Evolutionary conservation across 2,113 vertebrate species (phyloP).

Genomic region (Lophius piscatorius): DNA sequence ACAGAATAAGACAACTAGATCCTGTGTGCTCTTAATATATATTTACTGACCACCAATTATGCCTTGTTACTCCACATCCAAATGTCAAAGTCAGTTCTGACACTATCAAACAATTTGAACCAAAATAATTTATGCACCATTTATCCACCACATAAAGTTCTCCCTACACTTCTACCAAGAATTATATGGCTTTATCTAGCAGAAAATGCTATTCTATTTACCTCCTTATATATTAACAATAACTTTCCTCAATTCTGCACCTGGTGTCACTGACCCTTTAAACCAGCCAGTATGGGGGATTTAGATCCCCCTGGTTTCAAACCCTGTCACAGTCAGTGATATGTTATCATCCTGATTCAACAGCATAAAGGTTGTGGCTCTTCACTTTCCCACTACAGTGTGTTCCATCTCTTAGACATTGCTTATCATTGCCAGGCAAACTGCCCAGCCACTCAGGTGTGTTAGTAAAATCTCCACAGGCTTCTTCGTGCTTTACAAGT

Average conservation of each 20-base stretch:
- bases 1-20: constrained; percentile 26
- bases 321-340: constrained; percentile 41
- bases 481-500: constrained; percentile 59
- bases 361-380: constrained; percentile 40
- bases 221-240: constrained; percentile 23
- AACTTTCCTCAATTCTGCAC: constrained; percentile 18
- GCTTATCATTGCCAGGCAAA: constrained; percentile 42
- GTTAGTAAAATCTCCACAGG: constrained; percentile 63
- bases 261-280: constrained; percentile 20
- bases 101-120: constrained; percentile 26
- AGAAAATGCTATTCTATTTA: constrained; percentile 34
- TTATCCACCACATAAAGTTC: constrained; percentile 8
- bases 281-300: constrained; percentile 37
- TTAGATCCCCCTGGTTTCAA: constrained; percentile 35
- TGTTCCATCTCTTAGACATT: constrained; percentile 40
- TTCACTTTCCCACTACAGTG: constrained; percentile 29
- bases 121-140: constrained; percentile 9
- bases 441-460: constrained; percentile 60
- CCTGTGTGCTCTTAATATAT: constrained; percentile 29
- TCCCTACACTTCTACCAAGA: constrained; percentile 1
- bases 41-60: constrained; percentile 33
- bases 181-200: constrained; percentile 13
- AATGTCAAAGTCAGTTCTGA: constrained; percentile 13
- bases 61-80: constrained; percentile 16
- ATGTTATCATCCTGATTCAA: constrained; percentile 37